Percentiles rank a stretch among this genome's conserved stretches.
Evolutionary conservation across 1,140 invertebrate species (phyloP).

Genomic region (Aphelenchoides besseyi): DNA sequence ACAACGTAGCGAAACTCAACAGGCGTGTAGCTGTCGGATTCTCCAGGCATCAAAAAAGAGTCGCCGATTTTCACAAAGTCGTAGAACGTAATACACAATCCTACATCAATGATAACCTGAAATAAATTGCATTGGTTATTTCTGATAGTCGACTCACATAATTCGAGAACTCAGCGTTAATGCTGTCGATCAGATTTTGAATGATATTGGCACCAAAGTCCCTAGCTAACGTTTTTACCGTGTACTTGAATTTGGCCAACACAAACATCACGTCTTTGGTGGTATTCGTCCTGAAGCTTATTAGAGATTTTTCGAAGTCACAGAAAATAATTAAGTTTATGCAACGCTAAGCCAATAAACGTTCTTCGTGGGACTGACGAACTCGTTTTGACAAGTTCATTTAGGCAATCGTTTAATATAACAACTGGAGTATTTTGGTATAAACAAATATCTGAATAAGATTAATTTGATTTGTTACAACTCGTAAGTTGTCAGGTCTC

Average conservation of each 20-base stretch:
- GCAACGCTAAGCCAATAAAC: too few relatives aligned
- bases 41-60: conserved; percentile 30
- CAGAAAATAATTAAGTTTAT: too few relatives aligned
- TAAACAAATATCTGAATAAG: too few relatives aligned
- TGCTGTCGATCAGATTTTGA: conserved; percentile 23
- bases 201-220: conserved; percentile 27
- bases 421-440: too few relatives aligned
- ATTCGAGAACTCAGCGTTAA: conserved; percentile 29
- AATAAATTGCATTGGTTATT: conserved; percentile 20
- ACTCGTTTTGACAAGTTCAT: too few relatives aligned
- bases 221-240: conserved; percentile 6
- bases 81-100: conserved; percentile 32
- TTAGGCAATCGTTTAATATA: too few relatives aligned
- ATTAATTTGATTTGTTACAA: too few relatives aligned
- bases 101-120: conserved; percentile 36
- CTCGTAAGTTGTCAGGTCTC: too few relatives aligned
- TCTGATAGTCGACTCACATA: conserved; percentile 19
- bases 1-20: conserved; percentile 32
- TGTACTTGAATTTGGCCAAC: conserved; percentile 29
- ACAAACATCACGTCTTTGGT: conserved; percentile 35
- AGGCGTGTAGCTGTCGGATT: conserved; percentile 23
- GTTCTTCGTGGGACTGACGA: too few relatives aligned
- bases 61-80: conserved; percentile 30
- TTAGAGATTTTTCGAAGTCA: too few relatives aligned
- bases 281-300: too few relatives aligned